phyloP scores from a whole-genome alignment of 2,797 vertebrate species.

The Harpagifer antarcticus region DNA sequence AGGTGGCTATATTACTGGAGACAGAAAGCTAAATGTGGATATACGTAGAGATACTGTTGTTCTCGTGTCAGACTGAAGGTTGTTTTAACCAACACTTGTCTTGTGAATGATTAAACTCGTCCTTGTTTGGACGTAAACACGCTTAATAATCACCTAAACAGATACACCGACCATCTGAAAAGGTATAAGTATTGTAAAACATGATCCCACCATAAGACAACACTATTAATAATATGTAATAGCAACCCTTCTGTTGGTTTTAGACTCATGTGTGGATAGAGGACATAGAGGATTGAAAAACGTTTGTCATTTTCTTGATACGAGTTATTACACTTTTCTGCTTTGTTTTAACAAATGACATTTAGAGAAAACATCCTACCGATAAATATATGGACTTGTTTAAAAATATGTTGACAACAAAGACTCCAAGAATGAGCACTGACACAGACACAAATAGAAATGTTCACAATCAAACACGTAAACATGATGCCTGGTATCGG shows the following conservation, averaged over 20 bases:
- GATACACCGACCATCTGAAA: not conserved
- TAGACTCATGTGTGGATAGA: not conserved
- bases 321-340: not conserved
- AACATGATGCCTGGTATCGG: conserved; percentile 12
- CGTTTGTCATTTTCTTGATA: not conserved
- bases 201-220: not conserved
- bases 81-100: not conserved
- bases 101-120: not conserved
- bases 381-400: not conserved
- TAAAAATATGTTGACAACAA: not conserved
- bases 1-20: not conserved
- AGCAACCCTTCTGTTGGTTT: not conserved
- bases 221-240: not conserved
- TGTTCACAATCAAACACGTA: conserved; percentile 7
- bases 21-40: not conserved
- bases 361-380: not conserved
- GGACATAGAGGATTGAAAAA: not conserved
- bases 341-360: not conserved
- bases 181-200: no score
- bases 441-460: conserved; percentile 13
- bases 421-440: not conserved
- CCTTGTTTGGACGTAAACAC: not conserved
- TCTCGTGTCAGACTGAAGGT: not conserved
- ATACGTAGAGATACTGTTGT: not conserved
- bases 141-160: not conserved